Conservation (phyloP, 1,140 invertebrate genomes). For the Zaprionus nigranus region DNA sequence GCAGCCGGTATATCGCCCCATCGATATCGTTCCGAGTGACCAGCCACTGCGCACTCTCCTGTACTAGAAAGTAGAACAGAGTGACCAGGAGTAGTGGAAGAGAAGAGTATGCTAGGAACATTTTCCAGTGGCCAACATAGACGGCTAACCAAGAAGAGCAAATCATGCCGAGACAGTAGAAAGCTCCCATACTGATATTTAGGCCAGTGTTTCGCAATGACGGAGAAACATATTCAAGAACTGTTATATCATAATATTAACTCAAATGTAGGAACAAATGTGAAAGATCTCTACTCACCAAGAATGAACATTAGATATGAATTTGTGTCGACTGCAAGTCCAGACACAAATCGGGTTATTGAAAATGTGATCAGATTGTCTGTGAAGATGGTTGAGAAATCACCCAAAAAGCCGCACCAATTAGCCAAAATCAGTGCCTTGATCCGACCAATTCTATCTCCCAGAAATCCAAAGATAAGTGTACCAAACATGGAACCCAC, state of each 20-base stretch:
- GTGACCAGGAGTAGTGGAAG: slow-evolving; percentile 84
- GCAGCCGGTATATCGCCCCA: slow-evolving; percentile 85
- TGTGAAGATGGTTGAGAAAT: slow-evolving; percentile 85
- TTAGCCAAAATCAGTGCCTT: slow-evolving; percentile 86
- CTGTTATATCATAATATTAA: slow-evolving; percentile 69
- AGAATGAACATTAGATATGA: slow-evolving; percentile 87
- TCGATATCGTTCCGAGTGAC: slow-evolving; percentile 85
- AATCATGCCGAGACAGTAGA: slow-evolving; percentile 86
- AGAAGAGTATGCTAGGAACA: slow-evolving; percentile 85
- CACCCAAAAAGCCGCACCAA: slow-evolving; percentile 85
- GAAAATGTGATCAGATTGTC: slow-evolving; percentile 84
- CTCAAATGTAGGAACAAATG: neutral
- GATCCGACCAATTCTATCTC: slow-evolving; percentile 86
- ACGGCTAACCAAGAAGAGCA: slow-evolving; percentile 86
- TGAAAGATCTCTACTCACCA: slow-evolving; percentile 72
- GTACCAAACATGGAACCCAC: slow-evolving; percentile 86
- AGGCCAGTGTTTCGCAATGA: slow-evolving; percentile 85
- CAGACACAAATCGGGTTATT: slow-evolving; percentile 85
- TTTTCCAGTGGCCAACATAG: slow-evolving; percentile 85
- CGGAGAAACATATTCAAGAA: slow-evolving; percentile 86
- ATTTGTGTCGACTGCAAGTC: slow-evolving; percentile 86
- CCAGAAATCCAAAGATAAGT: slow-evolving; percentile 85
- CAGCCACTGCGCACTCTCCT: slow-evolving; percentile 88
- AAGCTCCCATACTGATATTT: slow-evolving; percentile 86
- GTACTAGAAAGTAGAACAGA: slow-evolving; percentile 85